These are phyloP conservation scores for Chlamydotis undulata DNA, from an alignment of 2,113 vertebrate species.

Conservation along the genomic window DNA sequence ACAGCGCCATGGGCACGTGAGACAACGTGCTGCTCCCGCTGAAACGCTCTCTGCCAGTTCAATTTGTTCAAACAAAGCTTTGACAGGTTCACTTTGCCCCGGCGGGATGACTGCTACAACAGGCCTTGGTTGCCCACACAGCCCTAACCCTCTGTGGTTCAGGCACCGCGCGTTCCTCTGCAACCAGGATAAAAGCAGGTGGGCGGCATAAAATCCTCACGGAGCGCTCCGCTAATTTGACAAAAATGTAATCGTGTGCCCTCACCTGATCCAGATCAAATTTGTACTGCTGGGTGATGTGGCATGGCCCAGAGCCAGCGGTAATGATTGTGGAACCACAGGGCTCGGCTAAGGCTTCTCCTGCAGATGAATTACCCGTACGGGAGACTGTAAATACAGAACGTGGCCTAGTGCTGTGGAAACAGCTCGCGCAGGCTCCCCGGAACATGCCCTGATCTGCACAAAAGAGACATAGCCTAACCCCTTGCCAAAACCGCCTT, in stretches of 20 bases:
- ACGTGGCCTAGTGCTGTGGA: background rate
- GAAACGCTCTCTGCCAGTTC: background rate
- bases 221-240: constrained; percentile 31
- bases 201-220: constrained; percentile 1
- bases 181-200: background rate
- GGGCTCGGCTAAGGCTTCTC: background rate
- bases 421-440: constrained; percentile 4
- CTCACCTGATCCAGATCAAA: constrained; percentile 64
- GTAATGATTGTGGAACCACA: constrained; percentile 64
- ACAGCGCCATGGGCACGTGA: background rate
- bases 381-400: background rate
- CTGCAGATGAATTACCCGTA: background rate
- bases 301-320: constrained; percentile 59
- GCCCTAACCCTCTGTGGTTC: background rate
- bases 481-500: constrained; percentile 45
- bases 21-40: background rate
- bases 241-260: constrained; percentile 50
- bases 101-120: background rate
- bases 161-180: rapidly evolving
- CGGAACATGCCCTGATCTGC: background rate
- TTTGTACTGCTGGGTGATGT: constrained; percentile 67
- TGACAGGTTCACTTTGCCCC: background rate
- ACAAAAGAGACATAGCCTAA: background rate
- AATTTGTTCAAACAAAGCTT: background rate
- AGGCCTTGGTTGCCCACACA: background rate